Evolutionary conservation across 2,888 invertebrate genomes (phyloP), one percentile per base, ranked within the genome.

Genomic region (Leptinotarsa rubiginosa): DNA sequence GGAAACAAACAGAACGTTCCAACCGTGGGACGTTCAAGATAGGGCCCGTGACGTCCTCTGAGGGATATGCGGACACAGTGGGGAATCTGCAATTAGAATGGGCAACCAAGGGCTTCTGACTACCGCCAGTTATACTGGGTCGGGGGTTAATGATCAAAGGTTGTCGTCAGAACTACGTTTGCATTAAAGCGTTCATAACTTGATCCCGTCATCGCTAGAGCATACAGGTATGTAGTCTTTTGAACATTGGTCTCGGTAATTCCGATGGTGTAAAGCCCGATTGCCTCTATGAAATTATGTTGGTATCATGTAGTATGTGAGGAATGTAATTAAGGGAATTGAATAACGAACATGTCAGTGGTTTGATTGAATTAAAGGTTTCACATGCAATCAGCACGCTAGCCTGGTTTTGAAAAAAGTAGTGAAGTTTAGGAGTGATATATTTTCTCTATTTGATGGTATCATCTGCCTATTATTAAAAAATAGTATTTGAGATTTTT

Each of bases 61-160:
- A 25, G 62, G 62, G 72, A 67, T 59, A 54, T 65, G 54, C 62
- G 70, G 64, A 52, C 64, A 67, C 67, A 72, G 22, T 50, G 18
- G 62, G 67, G 71, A 74, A 72, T 72, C 59, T 65, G 70, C 72
- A 77, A 77, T 76, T 77, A 76, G 75, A 20, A 50, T 49, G 73
- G 72, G 67, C 68, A 74, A 76, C 69, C 74, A 75, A 72, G 71
- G 75, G 71, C 62, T 73, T 66, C 20, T 56, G 20, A 25, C 56
- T 22, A 15, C 56, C 56, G 56, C 13, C 75, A 74, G 70, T 54
- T 54, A 68, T 67, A 65, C 52, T 18, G 66, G 31, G n/a, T 41
- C 62, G 31, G 75, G n/a, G 72, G 70, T 71, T 71, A 72, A 69
- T 71, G 71, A 75, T 77, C 77, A 77, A 77, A 77, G 77, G 77